phyloP scores from a whole-genome alignment of 2,888 invertebrate species.

The Andrena bucephala region DNA sequence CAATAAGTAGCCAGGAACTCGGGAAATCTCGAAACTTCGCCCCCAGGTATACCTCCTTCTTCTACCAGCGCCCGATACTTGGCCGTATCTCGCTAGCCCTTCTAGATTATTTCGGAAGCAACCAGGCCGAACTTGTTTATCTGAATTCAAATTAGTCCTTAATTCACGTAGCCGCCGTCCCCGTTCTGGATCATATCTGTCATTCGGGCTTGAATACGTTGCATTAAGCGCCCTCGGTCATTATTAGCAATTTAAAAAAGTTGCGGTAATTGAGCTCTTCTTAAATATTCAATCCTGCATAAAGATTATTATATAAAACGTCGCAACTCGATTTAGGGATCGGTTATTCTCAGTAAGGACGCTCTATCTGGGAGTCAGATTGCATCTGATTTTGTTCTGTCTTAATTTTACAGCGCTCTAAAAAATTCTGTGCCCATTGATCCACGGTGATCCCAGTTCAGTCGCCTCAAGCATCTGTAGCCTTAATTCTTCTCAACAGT shows the following conservation, averaged over 20 bases:
- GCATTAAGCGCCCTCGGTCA: not conserved
- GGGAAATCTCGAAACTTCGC: conserved; percentile 36
- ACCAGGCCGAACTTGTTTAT: conserved; percentile 39
- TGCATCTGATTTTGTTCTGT: not conserved
- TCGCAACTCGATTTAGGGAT: not conserved
- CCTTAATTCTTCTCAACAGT: too few relatives aligned
- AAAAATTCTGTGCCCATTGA: not conserved
- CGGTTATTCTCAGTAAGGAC: not conserved
- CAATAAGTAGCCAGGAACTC: conserved; percentile 53
- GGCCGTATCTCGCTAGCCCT: conserved; percentile 1
- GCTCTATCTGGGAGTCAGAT: not conserved
- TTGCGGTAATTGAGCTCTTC: not conserved
- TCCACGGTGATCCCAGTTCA: too few relatives aligned
- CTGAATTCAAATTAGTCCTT: conserved; percentile 30
- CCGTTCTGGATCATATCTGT: not conserved
- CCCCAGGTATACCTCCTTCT: conserved; percentile 23
- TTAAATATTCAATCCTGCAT: conserved; percentile 21
- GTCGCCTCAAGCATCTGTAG: too few relatives aligned
- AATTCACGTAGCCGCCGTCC: conserved; percentile 30
- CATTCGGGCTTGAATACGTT: not conserved
- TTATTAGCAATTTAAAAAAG: conserved; percentile 51
- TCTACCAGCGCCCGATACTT: conserved; percentile 33
- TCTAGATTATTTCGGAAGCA: conserved; percentile 34
- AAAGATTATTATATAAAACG: conserved; percentile 13
- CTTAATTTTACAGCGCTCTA: not conserved